phyloP scores from a whole-genome alignment of 1,140 invertebrate genomes.

The Musca vetustissima region DNA sequence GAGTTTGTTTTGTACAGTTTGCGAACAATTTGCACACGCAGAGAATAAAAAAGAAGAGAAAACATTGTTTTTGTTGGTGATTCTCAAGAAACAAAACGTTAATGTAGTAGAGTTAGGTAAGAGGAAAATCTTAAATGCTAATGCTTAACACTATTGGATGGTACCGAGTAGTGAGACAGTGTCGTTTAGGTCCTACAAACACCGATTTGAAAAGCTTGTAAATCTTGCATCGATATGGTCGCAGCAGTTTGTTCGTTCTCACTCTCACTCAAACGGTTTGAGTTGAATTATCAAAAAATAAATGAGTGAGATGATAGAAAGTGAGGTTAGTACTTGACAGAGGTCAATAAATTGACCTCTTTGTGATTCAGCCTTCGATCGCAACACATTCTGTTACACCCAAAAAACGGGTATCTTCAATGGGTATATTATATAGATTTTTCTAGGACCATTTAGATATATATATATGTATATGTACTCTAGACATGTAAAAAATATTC shows the following conservation, averaged over 20 bases:
- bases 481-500: background rate
- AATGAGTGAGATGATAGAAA: too few species aligned
- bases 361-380: background rate
- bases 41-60: slow-evolving; percentile 54
- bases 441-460: background rate
- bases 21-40: slow-evolving; percentile 42
- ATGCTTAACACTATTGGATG: background rate
- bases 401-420: slow-evolving; percentile 13
- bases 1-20: slow-evolving; percentile 36
- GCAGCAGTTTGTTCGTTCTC: too few species aligned
- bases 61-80: slow-evolving; percentile 55
- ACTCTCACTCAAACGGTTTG: too few species aligned
- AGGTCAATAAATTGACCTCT: slow-evolving; percentile 5
- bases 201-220: too few species aligned
- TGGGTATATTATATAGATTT: too few species aligned
- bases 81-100: slow-evolving; percentile 26
- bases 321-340: too few species aligned
- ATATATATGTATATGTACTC: background rate
- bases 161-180: too few species aligned
- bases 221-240: too few species aligned
- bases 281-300: too few species aligned
- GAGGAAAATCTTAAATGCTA: slow-evolving; percentile 6
- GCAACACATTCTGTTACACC: slow-evolving; percentile 26
- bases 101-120: background rate
- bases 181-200: too few species aligned